These are phyloP conservation scores for Tiphia femorata DNA, from an alignment of 2,888 invertebrate genomes.

Conservation along the genomic window DNA sequence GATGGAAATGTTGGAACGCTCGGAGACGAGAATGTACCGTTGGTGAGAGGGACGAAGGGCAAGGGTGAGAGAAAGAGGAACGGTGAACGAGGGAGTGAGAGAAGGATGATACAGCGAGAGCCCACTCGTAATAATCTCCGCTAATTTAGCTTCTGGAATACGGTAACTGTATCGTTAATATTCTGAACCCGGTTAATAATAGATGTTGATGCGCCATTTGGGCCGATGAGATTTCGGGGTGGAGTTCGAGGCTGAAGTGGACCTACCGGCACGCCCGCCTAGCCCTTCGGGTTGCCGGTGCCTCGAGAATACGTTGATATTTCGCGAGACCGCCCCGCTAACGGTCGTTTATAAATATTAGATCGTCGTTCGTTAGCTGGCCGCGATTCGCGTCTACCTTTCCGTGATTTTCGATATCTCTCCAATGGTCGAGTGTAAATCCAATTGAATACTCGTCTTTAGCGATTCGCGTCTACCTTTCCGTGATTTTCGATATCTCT, in stretches of 20 bases:
- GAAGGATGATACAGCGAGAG: constrained; percentile 46
- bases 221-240: constrained; percentile 67
- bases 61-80: constrained; percentile 22
- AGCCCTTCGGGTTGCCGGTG: constrained; percentile 36
- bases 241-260: constrained; percentile 62
- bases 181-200: constrained; percentile 67
- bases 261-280: constrained; percentile 41
- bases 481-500: no score
- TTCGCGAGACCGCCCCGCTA: constrained; percentile 37
- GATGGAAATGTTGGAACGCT: constrained; percentile 4
- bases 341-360: constrained; percentile 63
- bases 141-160: constrained; percentile 68
- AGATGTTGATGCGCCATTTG: constrained; percentile 69
- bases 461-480: neutral
- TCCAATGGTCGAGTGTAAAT: constrained; percentile 61
- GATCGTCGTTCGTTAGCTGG: constrained; percentile 36
- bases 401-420: no score
- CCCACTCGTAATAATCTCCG: constrained; percentile 67
- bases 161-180: constrained; percentile 68
- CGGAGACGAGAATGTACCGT: no score
- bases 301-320: constrained; percentile 49
- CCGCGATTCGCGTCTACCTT: constrained; percentile 1
- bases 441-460: constrained; percentile 52
- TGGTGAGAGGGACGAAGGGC: constrained; percentile 27
- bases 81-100: constrained; percentile 27